Evolutionary conservation across 1,140 invertebrate genomes (phyloP), one percentile per base, ranked within the genome.

Genomic region (Pogonomyrmex barbatus): DNA sequence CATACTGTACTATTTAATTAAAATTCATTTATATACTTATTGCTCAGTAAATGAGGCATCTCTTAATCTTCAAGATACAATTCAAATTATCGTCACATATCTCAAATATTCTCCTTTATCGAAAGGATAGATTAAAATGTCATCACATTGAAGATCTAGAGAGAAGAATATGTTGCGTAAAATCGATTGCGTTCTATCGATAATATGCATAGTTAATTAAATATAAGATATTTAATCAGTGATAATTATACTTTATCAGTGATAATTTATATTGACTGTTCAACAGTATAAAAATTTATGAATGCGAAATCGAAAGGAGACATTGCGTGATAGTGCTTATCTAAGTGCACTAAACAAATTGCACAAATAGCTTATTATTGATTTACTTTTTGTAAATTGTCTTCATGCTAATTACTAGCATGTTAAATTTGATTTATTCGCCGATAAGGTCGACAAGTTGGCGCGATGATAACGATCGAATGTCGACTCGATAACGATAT

Each of bases 151-250:
- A 47, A 36, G 52, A 58, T 60, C 6, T n/a, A 33, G 36, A 82
- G 17, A 39, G 24, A 60, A 50, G 17, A 14, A 58, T 75, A 83
- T 24, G 24, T 73, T 47, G 12, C 39, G 24, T 60, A 14, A 47
- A 12, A 33, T 47, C 42, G 65, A 68, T 24, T 0, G 9, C 10
- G 24, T 50, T 50, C 47, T 33, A 36, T 39, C 54, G 56, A 82
- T 82, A 73, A 58, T 58, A 52, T 4, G 30, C 17, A 36, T 47
- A 82, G 73, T 82, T 82, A 73, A 82, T 82, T 47, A 82, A 73
- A 75, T 60, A 10, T 60, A 58, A 60, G 24, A 73, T 24, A 24
- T 24, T 5, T 83, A 73, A 36, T 47, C 12, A 12, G 50, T 75
- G n/a, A 73, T 73, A 50, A 50, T 58, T n/a, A 24, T 24, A 24